These are phyloP conservation scores for Borostomias antarcticus DNA, from an alignment of 2,797 vertebrate species.

Conservation along the genomic window DNA sequence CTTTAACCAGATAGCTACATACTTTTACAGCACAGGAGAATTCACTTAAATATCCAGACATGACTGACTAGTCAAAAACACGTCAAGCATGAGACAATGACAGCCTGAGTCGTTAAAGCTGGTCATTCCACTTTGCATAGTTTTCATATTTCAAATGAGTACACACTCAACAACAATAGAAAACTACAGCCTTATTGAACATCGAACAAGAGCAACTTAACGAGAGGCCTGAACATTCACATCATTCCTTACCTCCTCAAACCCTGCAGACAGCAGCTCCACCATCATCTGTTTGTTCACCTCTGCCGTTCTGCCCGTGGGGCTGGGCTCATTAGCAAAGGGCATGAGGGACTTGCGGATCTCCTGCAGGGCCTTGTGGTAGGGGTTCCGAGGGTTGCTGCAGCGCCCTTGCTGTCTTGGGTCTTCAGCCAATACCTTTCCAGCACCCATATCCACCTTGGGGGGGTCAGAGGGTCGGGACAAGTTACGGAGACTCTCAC, in stretches of 20 bases:
- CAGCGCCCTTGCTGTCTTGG: slow-evolving; percentile 86
- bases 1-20: background rate
- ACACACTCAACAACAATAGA: no score
- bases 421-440: slow-evolving; percentile 84
- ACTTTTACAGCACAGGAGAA: background rate
- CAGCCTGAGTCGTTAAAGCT: slow-evolving; percentile 46
- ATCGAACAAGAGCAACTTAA: background rate
- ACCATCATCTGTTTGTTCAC: slow-evolving; percentile 85
- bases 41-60: background rate
- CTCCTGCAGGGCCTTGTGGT: slow-evolving; percentile 93
- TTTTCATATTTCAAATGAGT: slow-evolving; percentile 65
- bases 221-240: background rate
- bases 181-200: background rate
- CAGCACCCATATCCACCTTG: slow-evolving; percentile 79
- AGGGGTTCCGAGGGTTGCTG: slow-evolving; percentile 84
- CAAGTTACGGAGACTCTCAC: slow-evolving; percentile 93
- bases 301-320: slow-evolving; percentile 76
- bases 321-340: slow-evolving; percentile 85
- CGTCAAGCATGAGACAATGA: slow-evolving; percentile 11
- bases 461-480: slow-evolving; percentile 89
- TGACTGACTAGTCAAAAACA: slow-evolving; percentile 24
- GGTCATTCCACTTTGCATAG: slow-evolving; percentile 63
- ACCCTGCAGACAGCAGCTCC: slow-evolving; percentile 83
- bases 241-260: slow-evolving; percentile 86
- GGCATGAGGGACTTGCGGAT: slow-evolving; percentile 93